Evolutionary conservation across 2,888 invertebrate genomes (phyloP).

Genomic region (Chaetoderma sp.): DNA sequence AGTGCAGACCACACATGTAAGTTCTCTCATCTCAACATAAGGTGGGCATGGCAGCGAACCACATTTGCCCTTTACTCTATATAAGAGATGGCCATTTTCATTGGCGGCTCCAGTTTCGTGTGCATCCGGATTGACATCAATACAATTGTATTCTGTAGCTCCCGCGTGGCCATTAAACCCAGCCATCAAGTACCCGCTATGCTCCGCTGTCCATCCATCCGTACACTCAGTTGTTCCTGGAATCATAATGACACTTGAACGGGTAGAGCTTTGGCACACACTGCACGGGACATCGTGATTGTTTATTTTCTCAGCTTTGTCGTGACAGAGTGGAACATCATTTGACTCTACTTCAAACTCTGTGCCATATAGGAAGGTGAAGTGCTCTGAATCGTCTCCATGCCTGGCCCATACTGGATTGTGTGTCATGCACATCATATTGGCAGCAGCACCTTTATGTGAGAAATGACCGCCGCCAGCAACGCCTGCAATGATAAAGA

Average conservation of each 20-base stretch:
- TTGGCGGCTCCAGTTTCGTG: slow-evolving; percentile 3
- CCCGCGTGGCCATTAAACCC: slow-evolving; percentile 16
- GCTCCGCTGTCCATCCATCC: slow-evolving; percentile 27
- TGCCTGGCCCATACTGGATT: slow-evolving; percentile 15
- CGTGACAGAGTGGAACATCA: too few relatives aligned
- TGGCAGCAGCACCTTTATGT: slow-evolving; percentile 17
- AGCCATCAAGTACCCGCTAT: slow-evolving; percentile 28
- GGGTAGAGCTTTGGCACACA: slow-evolving; percentile 21
- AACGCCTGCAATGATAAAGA: slow-evolving; percentile 16
- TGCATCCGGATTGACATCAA: slow-evolving; percentile 29
- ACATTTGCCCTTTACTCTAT: slow-evolving; percentile 21
- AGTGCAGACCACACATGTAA: slow-evolving; percentile 27
- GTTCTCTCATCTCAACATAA: slow-evolving; percentile 17
- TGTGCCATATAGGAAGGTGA: slow-evolving; percentile 18
- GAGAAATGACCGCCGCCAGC: slow-evolving; percentile 14
- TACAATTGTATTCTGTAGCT: slow-evolving; percentile 21
- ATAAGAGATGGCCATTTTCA: slow-evolving; percentile 26
- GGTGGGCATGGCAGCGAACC: slow-evolving; percentile 30
- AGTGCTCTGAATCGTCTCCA: too few relatives aligned
- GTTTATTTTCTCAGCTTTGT: too few relatives aligned
- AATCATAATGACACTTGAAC: slow-evolving; percentile 26
- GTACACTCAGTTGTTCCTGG: slow-evolving; percentile 29
- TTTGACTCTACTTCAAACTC: slow-evolving; percentile 18
- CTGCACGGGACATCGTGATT: slow-evolving; percentile 35
- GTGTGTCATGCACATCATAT: slow-evolving; percentile 21